Evolutionary conservation across 30 jellyfish, hydroid and myxozoan species (phyloP).

Genomic region (Rhopilema esculentum): DNA sequence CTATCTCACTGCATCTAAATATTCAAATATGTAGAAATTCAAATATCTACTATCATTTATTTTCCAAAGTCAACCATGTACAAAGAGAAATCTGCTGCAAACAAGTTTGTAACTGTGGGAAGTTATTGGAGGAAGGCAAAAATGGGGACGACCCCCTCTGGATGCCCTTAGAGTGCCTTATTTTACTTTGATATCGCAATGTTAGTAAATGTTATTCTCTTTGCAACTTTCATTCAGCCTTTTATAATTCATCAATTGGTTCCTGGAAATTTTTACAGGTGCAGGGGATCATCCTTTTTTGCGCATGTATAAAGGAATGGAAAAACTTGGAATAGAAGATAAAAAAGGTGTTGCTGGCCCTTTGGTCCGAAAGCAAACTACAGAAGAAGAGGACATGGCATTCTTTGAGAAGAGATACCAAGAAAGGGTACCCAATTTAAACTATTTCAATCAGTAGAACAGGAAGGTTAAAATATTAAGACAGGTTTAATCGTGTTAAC

Average conservation of each 20-base stretch:
- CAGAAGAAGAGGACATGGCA: constrained; percentile 91
- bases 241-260: not conserved
- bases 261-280: constrained; percentile 42
- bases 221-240: not conserved
- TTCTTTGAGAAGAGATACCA: constrained; percentile 89
- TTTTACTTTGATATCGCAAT: too few relatives aligned
- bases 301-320: constrained; percentile 65
- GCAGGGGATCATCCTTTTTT: constrained; percentile 88
- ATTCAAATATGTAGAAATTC: too few relatives aligned
- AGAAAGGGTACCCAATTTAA: constrained; percentile 70
- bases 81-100: too few relatives aligned
- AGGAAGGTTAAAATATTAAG: not conserved
- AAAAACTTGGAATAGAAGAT: constrained; percentile 49
- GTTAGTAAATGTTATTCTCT: too few relatives aligned
- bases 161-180: too few relatives aligned
- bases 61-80: too few relatives aligned
- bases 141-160: too few relatives aligned
- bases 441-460: too few relatives aligned
- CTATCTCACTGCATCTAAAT: too few relatives aligned
- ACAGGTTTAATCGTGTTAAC: not conserved
- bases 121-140: too few relatives aligned
- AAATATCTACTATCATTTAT: too few relatives aligned
- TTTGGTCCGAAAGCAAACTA: constrained; percentile 44
- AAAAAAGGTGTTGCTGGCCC: constrained; percentile 38
- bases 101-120: too few relatives aligned